These are phyloP conservation scores for Balaenoptera acutorostrata DNA, from an alignment of 2,113 vertebrate species.

Conservation along the genomic window DNA sequence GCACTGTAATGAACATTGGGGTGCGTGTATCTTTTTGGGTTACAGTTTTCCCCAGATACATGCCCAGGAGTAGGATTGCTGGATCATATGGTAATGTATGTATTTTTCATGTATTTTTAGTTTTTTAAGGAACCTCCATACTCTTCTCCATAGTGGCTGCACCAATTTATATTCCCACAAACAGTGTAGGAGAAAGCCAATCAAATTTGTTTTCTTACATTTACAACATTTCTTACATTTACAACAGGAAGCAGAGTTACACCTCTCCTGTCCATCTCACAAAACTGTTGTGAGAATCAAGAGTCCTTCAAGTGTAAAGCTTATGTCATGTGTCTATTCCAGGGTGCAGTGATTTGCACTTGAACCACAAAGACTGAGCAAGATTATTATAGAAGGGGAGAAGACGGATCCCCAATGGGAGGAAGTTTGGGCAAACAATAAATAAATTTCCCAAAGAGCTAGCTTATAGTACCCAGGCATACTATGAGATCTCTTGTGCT, in stretches of 20 bases:
- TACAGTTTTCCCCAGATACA: not conserved
- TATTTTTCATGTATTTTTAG: not conserved
- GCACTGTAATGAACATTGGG: too few species aligned
- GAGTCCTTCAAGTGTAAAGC: not conserved
- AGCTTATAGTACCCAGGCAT: not conserved
- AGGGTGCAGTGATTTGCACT: not conserved
- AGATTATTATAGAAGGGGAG: not conserved
- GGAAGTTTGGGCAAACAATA: not conserved
- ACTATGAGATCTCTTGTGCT: not conserved
- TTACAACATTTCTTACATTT: not conserved
- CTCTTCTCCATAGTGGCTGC: not conserved
- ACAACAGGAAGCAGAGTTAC: not conserved
- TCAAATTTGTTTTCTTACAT: not conserved
- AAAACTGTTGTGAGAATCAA: not conserved
- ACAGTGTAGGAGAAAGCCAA: not conserved
- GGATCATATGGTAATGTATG: not conserved
- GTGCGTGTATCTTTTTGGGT: not conserved
- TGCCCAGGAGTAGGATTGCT: not conserved
- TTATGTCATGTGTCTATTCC: not conserved
- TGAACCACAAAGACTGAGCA: not conserved
- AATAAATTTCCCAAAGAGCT: not conserved
- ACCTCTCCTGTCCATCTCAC: not conserved
- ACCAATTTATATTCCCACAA: not conserved
- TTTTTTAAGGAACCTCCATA: not conserved
- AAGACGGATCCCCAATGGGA: not conserved